Evolutionary conservation across 2,888 invertebrate genomes (phyloP).

Genomic region (Leptinotarsa haldemani): DNA sequence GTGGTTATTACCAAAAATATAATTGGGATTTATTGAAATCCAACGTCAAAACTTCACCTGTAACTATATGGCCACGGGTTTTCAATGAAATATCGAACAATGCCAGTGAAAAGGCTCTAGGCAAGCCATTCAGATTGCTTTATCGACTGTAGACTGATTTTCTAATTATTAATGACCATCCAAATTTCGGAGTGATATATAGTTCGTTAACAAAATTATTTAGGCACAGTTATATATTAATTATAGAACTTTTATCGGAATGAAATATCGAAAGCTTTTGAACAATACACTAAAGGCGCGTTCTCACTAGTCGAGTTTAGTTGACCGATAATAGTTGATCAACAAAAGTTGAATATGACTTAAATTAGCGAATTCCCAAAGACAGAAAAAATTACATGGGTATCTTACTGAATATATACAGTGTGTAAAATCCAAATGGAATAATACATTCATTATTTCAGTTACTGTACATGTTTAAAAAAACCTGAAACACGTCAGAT

Average conservation of each 20-base stretch:
- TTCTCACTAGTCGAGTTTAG: too few relatives aligned
- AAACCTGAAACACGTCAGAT: too few relatives aligned
- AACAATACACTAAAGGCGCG: too few relatives aligned
- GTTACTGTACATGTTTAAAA: too few relatives aligned
- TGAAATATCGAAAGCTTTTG: background rate
- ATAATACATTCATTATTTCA: too few relatives aligned
- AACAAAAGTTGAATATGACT: too few relatives aligned
- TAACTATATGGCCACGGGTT: background rate
- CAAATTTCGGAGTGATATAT: background rate
- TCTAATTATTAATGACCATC: background rate
- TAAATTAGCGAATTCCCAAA: too few relatives aligned
- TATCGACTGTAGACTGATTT: background rate
- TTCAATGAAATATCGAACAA: constrained; percentile 4
- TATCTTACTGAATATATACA: too few relatives aligned
- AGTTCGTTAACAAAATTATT: constrained; percentile 7
- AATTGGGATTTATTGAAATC: background rate
- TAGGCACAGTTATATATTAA: background rate
- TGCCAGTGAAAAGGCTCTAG: background rate
- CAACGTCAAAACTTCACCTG: background rate
- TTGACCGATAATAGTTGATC: too few relatives aligned
- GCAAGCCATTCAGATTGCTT: background rate
- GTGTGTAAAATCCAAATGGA: too few relatives aligned
- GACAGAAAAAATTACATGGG: too few relatives aligned
- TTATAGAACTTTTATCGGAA: background rate
- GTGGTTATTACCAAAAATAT: too few relatives aligned